Conservation (phyloP, 1,140 invertebrate species). For the Pissodes strobi region DNA sequence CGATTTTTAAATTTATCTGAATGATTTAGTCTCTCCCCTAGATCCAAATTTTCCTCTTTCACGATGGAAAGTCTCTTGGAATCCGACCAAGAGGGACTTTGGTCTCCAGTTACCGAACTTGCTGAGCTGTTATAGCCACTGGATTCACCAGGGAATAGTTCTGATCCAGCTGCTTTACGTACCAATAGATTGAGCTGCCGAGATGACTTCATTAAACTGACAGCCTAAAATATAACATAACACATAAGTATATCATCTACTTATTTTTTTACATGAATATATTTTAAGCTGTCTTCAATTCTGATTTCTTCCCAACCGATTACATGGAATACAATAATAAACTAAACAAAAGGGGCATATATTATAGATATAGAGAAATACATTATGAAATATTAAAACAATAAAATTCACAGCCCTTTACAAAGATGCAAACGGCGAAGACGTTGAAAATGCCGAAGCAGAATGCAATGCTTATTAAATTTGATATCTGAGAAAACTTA, state of each 20-base stretch:
- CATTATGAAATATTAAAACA: no score
- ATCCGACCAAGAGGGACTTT: conserved; percentile 66
- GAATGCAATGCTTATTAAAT: no score
- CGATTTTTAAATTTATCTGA: conserved; percentile 36
- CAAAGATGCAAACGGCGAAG: no score
- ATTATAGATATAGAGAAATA: no score
- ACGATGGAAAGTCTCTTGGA: conserved; percentile 70
- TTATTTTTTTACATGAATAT: no score
- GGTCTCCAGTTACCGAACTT: conserved; percentile 74
- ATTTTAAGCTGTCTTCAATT: no score
- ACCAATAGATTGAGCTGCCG: conserved; percentile 74
- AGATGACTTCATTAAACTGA: conserved; percentile 76
- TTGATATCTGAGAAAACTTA: no score
- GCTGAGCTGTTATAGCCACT: conserved; percentile 81
- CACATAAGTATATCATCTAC: not conserved
- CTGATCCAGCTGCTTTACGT: conserved; percentile 72
- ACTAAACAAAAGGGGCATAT: no score
- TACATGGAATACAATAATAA: no score
- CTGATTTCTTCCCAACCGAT: no score
- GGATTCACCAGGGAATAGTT: conserved; percentile 77
- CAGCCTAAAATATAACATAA: conserved; percentile 60
- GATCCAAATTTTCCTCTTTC: conserved; percentile 63
- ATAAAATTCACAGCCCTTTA: no score
- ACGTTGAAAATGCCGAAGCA: no score
- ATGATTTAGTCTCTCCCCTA: conserved; percentile 57